Base-by-base conservation (phyloP, 1,140 invertebrate genomes). In the Mizuhopecten yessoensis region DNA sequence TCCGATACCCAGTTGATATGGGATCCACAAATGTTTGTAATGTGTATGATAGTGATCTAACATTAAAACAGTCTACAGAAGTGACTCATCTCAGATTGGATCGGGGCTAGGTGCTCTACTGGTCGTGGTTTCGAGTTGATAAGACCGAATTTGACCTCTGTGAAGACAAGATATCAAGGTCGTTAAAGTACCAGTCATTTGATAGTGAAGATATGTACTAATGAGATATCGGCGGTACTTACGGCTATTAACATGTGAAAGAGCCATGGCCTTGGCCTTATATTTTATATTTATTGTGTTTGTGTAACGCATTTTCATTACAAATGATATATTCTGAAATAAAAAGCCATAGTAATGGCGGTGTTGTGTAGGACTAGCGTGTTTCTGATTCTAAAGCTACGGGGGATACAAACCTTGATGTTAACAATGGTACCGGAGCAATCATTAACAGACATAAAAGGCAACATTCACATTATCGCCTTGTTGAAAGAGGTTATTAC, bases 1-100 rank as follows among this genome's bases (percentile, higher is more conserved):
- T 75, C 29, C n/a, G 57, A 75, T 75, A 75, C 29, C 23, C 23
- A 75, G 57, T 29, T 75, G 57, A 75, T 75, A 75, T 20, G 57
- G n/a, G n/a, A 75, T 75, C 57, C 57, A 29, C 57, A 75, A 75
- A 75, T 75, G 57, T 75, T 75, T 75, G n/a, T 75, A 75, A 29
- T 29, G 57, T 75, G n/a, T 75, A n/a, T 29, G 57, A 75, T 75
- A 29, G 57, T 75, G 57, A 75, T 75, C 57, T 29, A 29, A 75
- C 57, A 75, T 75, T 75, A 75, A 75, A 75, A 75, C 57, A 75
- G 57, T 75, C 57, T 75, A 75, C 57, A 5, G 29, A 5, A 75
- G 57, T 75, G 57, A 75, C 57, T 75, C 57, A 75, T 75, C 57
- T 75, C n/a, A 0, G 57, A 75, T 75, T 75, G 57, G 57, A 75